Evolutionary conservation across 2,888 invertebrate species (phyloP), one percentile per base, ranked within the genome.

Genomic region (Ceriagrion tenellum): DNA sequence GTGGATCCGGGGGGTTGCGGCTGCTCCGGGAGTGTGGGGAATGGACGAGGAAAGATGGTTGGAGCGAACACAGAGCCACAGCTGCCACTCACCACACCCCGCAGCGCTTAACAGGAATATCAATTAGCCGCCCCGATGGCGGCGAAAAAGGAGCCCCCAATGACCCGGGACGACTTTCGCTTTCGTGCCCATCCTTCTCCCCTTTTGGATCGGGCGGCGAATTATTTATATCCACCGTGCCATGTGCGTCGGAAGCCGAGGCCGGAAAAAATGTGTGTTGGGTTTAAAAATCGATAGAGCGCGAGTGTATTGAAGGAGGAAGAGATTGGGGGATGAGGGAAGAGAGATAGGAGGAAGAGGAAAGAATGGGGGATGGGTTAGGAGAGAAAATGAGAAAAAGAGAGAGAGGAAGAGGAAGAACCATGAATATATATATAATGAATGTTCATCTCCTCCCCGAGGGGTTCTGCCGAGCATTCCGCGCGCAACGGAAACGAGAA

Each of bases 231-330:
- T 12, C 47, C 69, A 10, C 3, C 81, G 30, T 16, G 81, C 35
- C 81, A 35, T 81, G 35, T 35, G 35, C 30, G 81, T 81, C 81
- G 30, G 81, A 81, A 35, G 35, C 81, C 13, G 81, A 35, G 81
- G 81, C 30, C 16, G 81, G 18, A 13, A 35, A 35, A 81, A 35
- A 81, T 0, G 35, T 81, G 81, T 35, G 35, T 18, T 10, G 81
- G 81, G 35, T 69, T 69, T 81, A 35, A 81, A 81, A 81, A 81
- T 81, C 81, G 81, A 81, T 81, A 30, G 81, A 81, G 81, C 81
- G 81, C 81, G 81, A n/a, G 81, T 35, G 12, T 69, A n/a, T 69
- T 35, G 81, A 16, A 26, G 81, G 81, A 35, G 30, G 35, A 35
- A 81, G 35, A 3, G 69, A 26, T 69, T 1, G 35, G 35, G 81